Evolutionary conservation across 2,888 invertebrate genomes (phyloP).

Genomic region (Morinoia aosen): DNA sequence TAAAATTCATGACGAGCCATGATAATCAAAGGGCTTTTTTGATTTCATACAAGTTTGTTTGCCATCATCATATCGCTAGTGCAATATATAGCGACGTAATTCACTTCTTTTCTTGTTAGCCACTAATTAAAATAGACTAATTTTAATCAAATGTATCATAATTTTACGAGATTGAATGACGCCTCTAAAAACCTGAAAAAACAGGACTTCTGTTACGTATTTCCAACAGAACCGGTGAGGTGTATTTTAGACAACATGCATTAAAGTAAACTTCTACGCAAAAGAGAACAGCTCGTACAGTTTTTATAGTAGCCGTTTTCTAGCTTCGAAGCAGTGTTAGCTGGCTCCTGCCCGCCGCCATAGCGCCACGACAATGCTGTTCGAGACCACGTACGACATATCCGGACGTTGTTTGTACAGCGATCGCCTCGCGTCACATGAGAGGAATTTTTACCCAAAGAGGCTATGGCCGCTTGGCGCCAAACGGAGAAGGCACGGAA

Average conservation of each 20-base stretch:
- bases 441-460: background rate
- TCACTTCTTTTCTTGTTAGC: background rate
- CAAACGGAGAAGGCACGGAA: slow-evolving; percentile 13
- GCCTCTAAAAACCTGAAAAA: background rate
- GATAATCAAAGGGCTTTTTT: background rate
- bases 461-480: background rate
- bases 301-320: background rate
- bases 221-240: background rate
- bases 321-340: background rate
- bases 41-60: background rate
- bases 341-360: background rate
- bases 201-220: background rate
- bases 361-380: background rate
- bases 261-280: background rate
- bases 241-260: background rate
- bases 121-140: background rate
- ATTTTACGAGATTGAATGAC: background rate
- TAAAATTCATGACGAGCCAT: too few relatives aligned
- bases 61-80: background rate
- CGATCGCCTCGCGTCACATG: background rate
- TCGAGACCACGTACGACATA: background rate
- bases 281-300: background rate
- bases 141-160: background rate
- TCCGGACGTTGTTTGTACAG: background rate
- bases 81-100: background rate